Conservation (phyloP, 2,113 vertebrate genomes). For the Percina caprodes region DNA sequence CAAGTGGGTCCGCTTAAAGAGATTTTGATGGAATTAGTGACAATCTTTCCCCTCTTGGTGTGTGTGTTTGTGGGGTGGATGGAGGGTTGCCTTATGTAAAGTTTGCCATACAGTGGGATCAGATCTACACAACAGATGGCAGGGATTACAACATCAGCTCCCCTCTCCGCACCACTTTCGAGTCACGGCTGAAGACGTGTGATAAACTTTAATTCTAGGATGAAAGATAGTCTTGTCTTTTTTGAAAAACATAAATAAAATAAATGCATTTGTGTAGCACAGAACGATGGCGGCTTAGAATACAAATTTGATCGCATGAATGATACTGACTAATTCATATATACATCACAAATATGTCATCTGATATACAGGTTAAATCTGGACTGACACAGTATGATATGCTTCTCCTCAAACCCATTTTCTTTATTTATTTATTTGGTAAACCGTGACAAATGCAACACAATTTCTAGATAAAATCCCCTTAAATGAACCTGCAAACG, state of each 20-base stretch:
- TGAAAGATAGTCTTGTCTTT: conserved; percentile 1
- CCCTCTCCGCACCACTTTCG: conserved; percentile 50
- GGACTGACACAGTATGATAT: neutral
- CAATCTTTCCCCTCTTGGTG: conserved; percentile 57
- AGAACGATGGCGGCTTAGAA: neutral
- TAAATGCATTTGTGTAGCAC: neutral
- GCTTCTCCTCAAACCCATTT: neutral
- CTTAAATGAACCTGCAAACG: conserved; percentile 19
- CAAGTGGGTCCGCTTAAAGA: conserved; percentile 39
- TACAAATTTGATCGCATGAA: neutral
- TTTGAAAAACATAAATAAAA: neutral
- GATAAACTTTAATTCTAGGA: conserved; percentile 46
- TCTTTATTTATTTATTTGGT: neutral
- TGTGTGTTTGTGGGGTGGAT: conserved; percentile 12
- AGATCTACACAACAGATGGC: conserved; percentile 75
- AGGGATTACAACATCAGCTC: conserved; percentile 68
- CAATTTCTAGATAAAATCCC: neutral
- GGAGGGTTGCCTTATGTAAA: conserved; percentile 73
- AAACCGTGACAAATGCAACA: conserved; percentile 15
- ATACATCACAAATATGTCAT: neutral
- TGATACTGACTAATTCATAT: no score
- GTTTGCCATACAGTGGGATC: conserved; percentile 65
- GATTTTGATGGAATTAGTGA: conserved; percentile 73
- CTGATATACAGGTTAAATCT: neutral
- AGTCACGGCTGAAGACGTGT: conserved; percentile 51